Base-by-base conservation (phyloP, 2,797 vertebrate species). In the Tauraco hartlaubi region DNA sequence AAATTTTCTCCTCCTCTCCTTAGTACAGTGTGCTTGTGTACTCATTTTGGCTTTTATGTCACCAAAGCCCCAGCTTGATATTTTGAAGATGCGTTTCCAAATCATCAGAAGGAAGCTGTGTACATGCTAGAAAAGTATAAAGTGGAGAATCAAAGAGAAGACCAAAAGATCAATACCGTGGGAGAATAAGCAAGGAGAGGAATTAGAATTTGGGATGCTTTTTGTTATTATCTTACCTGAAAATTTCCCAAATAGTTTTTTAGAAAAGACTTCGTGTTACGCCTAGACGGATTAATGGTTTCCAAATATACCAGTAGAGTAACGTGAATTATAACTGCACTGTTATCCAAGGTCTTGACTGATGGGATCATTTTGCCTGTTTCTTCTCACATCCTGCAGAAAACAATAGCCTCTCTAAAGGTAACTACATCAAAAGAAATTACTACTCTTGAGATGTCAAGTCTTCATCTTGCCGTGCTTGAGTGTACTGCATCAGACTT, bases 351-450 rank as follows among this genome's bases (percentile, higher is more conserved):
- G 43, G 23, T 33, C 79, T 55, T 90, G 92, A 88, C 55, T 81
- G 90, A 92, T 84, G 59, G 73, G 83, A 28, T 75, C 69, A 62
- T 93, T 90, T 85, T 5, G 3, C 59, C 58, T 69, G 8, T 90
- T 94, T 88, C 18, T 35, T 58, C 48, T 85, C 62, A 23, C 51
- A 11, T 78, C 55, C 66, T 59, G 41, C 12, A 58, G 62, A 92
- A 95, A 92, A 88, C 71, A 84, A 52, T 48, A 85, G 48, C 83
- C 41, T 92, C 74, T 94, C 77, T 41, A 76, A 93, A 93, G 80
- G 88, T 78, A 90, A 49, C 90, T 95, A 73, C 62, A 69, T 88
- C 85, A 52, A 73, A 90, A 88, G 85, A 81, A 90, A 79, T 90
- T 62, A 62, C 83, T 86, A 3, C 35, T 88, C 62, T 88, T 88